These are phyloP conservation scores for Delichon dasypus DNA, from an alignment of 2,797 vertebrate genomes.

Conservation along the genomic window DNA sequence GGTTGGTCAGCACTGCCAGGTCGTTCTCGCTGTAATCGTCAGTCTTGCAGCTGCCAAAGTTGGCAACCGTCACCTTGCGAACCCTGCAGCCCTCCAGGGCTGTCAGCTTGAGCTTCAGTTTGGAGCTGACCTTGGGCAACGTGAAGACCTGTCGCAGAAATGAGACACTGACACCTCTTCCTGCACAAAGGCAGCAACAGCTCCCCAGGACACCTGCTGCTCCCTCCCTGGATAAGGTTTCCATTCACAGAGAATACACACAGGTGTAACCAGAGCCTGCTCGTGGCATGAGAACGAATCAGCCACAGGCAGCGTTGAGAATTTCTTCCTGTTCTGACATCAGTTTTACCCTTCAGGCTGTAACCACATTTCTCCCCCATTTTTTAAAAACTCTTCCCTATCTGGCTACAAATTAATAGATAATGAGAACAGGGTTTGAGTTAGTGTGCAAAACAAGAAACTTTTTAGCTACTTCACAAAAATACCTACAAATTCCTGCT, in stretches of 20 bases:
- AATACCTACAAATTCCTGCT: neutral
- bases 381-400: neutral
- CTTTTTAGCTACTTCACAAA: neutral
- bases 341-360: neutral
- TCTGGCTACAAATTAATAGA: neutral
- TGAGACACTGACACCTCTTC: neutral
- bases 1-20: slow-evolving; percentile 90
- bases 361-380: neutral
- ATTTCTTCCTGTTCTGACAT: neutral
- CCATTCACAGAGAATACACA: neutral
- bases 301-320: neutral
- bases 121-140: slow-evolving; percentile 92
- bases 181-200: neutral
- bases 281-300: neutral
- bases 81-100: slow-evolving; percentile 95
- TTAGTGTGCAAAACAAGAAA: neutral
- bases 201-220: neutral
- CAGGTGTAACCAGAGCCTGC: neutral
- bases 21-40: slow-evolving; percentile 91
- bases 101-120: slow-evolving; percentile 94
- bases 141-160: slow-evolving; percentile 86
- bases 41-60: slow-evolving; percentile 87
- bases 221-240: neutral
- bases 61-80: slow-evolving; percentile 87
- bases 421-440: neutral